Conservation (phyloP, 1,140 invertebrate species). For the Camponotus vicinus region DNA sequence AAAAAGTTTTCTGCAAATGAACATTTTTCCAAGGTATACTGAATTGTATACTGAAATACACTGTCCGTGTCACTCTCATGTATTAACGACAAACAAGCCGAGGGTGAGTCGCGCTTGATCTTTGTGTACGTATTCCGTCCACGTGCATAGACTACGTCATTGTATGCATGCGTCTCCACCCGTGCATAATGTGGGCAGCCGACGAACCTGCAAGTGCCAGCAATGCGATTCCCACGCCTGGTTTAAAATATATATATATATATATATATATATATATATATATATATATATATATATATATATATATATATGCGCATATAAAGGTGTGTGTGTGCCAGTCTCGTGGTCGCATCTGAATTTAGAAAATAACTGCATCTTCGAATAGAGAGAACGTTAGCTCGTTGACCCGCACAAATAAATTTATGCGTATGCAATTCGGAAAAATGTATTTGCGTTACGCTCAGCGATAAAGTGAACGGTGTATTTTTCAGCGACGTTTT, state of each 20-base stretch:
- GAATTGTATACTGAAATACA: slow-evolving; percentile 23
- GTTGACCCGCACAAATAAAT: slow-evolving; percentile 27
- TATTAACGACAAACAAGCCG: slow-evolving; percentile 55
- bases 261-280: neutral
- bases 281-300: neutral
- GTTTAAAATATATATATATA: slow-evolving; percentile 34
- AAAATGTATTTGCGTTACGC: slow-evolving; percentile 42
- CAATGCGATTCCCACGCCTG: slow-evolving; percentile 53
- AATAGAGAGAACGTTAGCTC: slow-evolving; percentile 38
- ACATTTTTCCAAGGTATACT: slow-evolving; percentile 27
- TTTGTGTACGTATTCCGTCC: slow-evolving; percentile 48
- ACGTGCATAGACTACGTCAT: slow-evolving; percentile 7
- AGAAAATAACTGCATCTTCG: slow-evolving; percentile 40
- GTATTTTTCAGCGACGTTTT: slow-evolving; percentile 34
- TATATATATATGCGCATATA: neutral
- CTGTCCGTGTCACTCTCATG: slow-evolving; percentile 15
- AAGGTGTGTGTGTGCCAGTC: too few species aligned
- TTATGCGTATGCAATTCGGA: slow-evolving; percentile 39
- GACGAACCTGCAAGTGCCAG: slow-evolving; percentile 50
- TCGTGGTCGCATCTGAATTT: slow-evolving; percentile 13
- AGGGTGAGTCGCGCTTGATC: slow-evolving; percentile 40
- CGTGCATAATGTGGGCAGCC: slow-evolving; percentile 52
- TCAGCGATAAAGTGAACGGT: slow-evolving; percentile 43
- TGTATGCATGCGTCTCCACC: slow-evolving; percentile 41
- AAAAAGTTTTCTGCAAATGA: slow-evolving; percentile 57